Evolutionary conservation across 2,113 vertebrate species (phyloP), one percentile per base, ranked within the genome.

Genomic region (Cheilinus undulatus): DNA sequence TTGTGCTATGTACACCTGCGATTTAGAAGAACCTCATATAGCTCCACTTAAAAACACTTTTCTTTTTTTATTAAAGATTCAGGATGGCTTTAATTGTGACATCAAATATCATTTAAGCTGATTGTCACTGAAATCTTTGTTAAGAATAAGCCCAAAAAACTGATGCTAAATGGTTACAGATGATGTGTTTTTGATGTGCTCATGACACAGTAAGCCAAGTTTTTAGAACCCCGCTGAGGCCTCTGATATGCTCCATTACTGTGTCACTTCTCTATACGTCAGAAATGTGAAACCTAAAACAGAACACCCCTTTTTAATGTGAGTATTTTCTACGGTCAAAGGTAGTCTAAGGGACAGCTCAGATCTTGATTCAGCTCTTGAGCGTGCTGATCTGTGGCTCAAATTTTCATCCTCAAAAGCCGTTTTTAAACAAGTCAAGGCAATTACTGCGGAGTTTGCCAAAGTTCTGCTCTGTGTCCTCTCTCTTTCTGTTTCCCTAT

Each of bases 361-460:
- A 76, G 58, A 30, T 76, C 46, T 65, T 54, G 50, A 78, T 40
- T 48, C 57, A 59, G 66, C 23, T 69, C 48, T 73, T 73, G 73
- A 82, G 80, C 75, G 78, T 79, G 75, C 67, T 78, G 73, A 79
- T 70, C 49, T 64, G 67, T 60, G 63, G 75, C 80, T 86, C 67
- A 66, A 85, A 83, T 74, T 85, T 76, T 86, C 54, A 78, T 83
- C 63, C 66, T 63, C 40, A 79, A 69, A 76, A 51, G 20, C 40
- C 9, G 66, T 65, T 85, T 85, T 80, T 69, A 53, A 77, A 72
- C 60, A 52, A 75, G 80, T 76, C 5, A 3, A 75, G 57, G 84
- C 75, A 86, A 85, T 84, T 81, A 76, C 69, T 64, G 64, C 61
- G 34, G 73, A 76, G 51, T 61, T 74, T 75, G 69, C 61, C 69